phyloP scores from a whole-genome alignment of 2,888 invertebrate genomes.

The Frankliniella fusca region DNA sequence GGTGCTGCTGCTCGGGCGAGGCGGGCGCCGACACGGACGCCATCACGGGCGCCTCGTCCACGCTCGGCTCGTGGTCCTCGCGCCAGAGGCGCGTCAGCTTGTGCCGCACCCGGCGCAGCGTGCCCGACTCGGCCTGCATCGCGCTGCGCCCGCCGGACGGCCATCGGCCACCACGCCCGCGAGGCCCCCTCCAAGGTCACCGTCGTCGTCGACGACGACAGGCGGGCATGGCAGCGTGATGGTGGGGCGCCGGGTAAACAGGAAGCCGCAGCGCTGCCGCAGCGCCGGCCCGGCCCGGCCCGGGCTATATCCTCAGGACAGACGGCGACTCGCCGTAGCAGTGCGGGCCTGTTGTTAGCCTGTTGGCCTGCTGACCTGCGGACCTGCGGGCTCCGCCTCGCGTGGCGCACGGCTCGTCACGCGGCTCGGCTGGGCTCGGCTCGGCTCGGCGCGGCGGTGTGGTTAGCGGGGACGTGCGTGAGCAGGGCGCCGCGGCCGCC shows the following conservation, averaged over 20 bases:
- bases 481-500: background rate
- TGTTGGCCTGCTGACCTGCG: too few relatives aligned
- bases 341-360: too few relatives aligned
- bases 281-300: too few relatives aligned
- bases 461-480: background rate
- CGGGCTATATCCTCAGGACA: too few relatives aligned
- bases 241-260: too few relatives aligned
- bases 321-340: too few relatives aligned
- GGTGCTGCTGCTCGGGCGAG: background rate
- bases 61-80: constrained; percentile 35
- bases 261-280: too few relatives aligned
- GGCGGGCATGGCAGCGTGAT: too few relatives aligned
- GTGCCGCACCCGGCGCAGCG: constrained; percentile 37
- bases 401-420: background rate
- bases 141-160: background rate
- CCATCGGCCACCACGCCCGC: background rate
- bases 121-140: constrained; percentile 34
- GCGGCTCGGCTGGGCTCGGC: background rate
- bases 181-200: background rate
- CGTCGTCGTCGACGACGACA: constrained; percentile 32
- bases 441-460: background rate
- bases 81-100: constrained; percentile 37
- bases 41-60: background rate
- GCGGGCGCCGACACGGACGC: background rate
- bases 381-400: background rate